Conservation (phyloP, 2,113 vertebrate genomes). For the Cricetomys ansorgei region DNA sequence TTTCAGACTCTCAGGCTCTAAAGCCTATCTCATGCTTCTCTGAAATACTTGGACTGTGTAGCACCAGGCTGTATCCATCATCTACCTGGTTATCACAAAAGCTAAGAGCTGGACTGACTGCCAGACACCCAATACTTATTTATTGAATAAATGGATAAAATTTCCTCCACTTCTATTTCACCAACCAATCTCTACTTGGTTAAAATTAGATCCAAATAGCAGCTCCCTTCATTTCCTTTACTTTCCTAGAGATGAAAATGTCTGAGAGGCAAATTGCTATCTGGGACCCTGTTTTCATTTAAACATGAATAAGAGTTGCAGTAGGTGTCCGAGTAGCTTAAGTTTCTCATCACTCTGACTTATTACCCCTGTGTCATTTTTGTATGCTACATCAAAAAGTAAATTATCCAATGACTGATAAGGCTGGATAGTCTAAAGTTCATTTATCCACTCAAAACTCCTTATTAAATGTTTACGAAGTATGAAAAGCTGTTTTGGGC, state of each 20-base stretch:
- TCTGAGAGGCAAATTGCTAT: constrained; percentile 1
- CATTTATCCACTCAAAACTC: neutral
- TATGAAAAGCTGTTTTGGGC: neutral
- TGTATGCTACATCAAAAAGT: neutral
- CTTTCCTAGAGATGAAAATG: constrained; percentile 48
- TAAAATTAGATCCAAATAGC: constrained; percentile 57
- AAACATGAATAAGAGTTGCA: constrained; percentile 35
- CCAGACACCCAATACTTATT: neutral
- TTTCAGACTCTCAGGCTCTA: neutral
- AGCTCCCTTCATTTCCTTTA: constrained; percentile 45
- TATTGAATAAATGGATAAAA: constrained; percentile 42
- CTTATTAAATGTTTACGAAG: neutral
- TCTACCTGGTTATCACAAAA: neutral
- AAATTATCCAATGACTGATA: constrained; percentile 10
- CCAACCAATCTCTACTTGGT: constrained; percentile 41
- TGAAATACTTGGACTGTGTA: neutral
- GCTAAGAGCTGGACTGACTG: neutral
- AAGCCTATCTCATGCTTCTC: neutral
- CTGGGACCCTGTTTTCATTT: constrained; percentile 48
- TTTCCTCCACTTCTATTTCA: constrained; percentile 28
- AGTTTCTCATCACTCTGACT: neutral
- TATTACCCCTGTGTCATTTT: neutral
- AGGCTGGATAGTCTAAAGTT: neutral
- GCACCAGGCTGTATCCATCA: neutral
- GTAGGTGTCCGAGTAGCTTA: constrained; percentile 1